phyloP scores from a whole-genome alignment of 2,113 vertebrate genomes.

The Psilopsiagon aymara region DNA sequence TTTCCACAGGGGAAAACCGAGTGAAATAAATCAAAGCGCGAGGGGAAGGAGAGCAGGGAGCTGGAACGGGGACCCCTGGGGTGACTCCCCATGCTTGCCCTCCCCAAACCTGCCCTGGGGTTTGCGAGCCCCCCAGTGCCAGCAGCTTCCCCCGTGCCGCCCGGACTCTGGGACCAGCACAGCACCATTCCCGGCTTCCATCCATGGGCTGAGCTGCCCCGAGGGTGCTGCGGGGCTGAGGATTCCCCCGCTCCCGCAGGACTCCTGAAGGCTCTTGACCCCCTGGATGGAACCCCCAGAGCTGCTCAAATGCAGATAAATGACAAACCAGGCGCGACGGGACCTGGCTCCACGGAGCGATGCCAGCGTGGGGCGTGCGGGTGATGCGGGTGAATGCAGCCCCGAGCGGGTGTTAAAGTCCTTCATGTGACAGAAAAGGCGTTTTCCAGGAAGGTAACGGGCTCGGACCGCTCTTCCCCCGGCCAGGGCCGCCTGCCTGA shows the following conservation, averaged over 20 bases:
- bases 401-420: accelerated
- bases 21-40: not conserved
- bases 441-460: not conserved
- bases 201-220: not conserved
- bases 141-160: not conserved
- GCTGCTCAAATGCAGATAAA: not conserved
- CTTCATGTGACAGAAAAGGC: not conserved
- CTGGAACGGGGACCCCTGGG: not conserved
- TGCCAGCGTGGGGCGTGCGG: not conserved
- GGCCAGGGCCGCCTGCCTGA: not conserved
- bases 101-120: not conserved
- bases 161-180: accelerated
- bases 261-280: accelerated
- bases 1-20: not conserved
- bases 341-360: accelerated
- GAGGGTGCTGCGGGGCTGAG: accelerated
- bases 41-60: not conserved
- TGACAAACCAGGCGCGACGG: accelerated
- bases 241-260: not conserved
- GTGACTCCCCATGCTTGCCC: not conserved
- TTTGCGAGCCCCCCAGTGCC: not conserved
- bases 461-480: not conserved
- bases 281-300: accelerated
- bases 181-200: accelerated
- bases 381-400: not conserved